Percentiles rank a stretch among this genome's conserved stretches.
Evolutionary conservation across 2,888 invertebrate genomes (phyloP).

Genomic region (Erebia ligea): DNA sequence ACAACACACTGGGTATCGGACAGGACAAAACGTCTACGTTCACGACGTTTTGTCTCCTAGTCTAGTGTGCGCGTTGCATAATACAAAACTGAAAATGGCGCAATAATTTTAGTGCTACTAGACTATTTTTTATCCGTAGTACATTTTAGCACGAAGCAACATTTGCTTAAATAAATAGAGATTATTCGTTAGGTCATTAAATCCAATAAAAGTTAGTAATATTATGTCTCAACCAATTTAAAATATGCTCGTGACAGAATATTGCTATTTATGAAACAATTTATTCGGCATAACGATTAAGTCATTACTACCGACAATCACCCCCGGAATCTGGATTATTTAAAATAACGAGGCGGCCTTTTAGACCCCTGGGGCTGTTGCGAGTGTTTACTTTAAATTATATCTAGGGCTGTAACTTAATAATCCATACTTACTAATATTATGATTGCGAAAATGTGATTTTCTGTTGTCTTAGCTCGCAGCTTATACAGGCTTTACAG

Average conservation of each 20-base stretch:
- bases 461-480: not conserved
- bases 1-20: too few relatives aligned
- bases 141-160: too few relatives aligned
- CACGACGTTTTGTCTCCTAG: too few relatives aligned
- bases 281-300: slow-evolving; percentile 46
- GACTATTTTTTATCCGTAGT: too few relatives aligned
- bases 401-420: not conserved
- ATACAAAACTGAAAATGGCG: too few relatives aligned
- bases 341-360: not conserved
- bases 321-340: slow-evolving; percentile 1
- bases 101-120: too few relatives aligned
- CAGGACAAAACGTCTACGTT: too few relatives aligned
- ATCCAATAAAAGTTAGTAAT: slow-evolving; percentile 11
- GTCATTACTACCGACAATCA: slow-evolving; percentile 9
- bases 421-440: not conserved
- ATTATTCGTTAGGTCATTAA: not conserved
- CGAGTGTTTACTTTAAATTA: not conserved
- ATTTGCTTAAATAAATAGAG: not conserved
- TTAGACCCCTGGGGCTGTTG: not conserved
- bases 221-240: slow-evolving; percentile 39
- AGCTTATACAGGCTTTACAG: not conserved
- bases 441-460: too few relatives aligned
- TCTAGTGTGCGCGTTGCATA: too few relatives aligned
- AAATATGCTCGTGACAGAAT: slow-evolving; percentile 38
- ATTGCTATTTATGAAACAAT: slow-evolving; percentile 46